Percentiles rank a stretch among this genome's conserved stretches.
These are phyloP conservation scores for Epistrophe eligans DNA, from an alignment of 2,888 invertebrate genomes.

Conservation along the genomic window DNA sequence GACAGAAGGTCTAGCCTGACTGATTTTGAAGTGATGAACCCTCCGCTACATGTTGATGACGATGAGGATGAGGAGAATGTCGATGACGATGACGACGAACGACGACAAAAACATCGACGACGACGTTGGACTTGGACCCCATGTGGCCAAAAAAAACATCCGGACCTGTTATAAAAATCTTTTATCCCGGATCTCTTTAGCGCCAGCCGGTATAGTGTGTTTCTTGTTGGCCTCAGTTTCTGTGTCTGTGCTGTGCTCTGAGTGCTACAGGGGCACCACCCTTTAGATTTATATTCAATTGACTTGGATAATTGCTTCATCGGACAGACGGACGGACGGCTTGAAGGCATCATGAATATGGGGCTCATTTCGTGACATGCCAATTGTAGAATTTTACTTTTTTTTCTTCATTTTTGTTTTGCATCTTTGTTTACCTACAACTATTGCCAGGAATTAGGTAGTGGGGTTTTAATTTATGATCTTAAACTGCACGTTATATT, in stretches of 20 bases:
- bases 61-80: background rate
- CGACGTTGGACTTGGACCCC: slow-evolving; percentile 50
- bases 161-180: slow-evolving; percentile 62
- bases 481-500: background rate
- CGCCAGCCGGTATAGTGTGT: slow-evolving; percentile 49
- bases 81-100: background rate
- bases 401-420: background rate
- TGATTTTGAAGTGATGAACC: slow-evolving; percentile 57
- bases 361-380: slow-evolving; percentile 43
- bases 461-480: background rate
- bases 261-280: slow-evolving; percentile 57
- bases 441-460: background rate
- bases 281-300: slow-evolving; percentile 72
- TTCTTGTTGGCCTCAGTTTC: slow-evolving; percentile 36
- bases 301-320: slow-evolving; percentile 72
- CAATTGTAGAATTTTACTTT: slow-evolving; percentile 44
- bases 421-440: background rate
- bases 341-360: slow-evolving; percentile 17
- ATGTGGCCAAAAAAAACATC: slow-evolving; percentile 62
- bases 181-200: slow-evolving; percentile 54
- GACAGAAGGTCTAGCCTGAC: slow-evolving; percentile 69
- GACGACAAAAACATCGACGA: background rate
- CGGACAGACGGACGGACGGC: slow-evolving; percentile 38
- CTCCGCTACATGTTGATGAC: slow-evolving; percentile 37
- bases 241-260: background rate